Percentiles rank a stretch among this genome's conserved stretches.
Evolutionary conservation across 1,140 invertebrate genomes (phyloP).

Genomic region (Lasaia peninsularis): DNA sequence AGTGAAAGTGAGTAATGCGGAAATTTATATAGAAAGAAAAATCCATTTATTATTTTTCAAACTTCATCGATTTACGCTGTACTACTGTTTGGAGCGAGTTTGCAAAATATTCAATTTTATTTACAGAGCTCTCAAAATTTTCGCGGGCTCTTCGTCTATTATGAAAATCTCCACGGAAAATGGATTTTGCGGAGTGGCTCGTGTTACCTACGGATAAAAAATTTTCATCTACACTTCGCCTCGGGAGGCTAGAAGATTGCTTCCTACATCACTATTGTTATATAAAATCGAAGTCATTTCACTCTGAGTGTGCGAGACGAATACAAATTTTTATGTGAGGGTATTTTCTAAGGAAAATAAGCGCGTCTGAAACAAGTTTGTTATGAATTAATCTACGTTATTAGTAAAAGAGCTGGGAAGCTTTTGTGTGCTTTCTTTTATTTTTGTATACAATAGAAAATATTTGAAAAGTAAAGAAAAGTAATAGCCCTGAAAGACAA

Average conservation of each 20-base stretch:
- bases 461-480: too few relatives aligned
- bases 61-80: too few relatives aligned
- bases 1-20: too few relatives aligned
- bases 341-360: not conserved
- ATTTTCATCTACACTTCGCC: slow-evolving; percentile 6
- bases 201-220: slow-evolving; percentile 10
- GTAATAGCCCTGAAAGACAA: too few relatives aligned
- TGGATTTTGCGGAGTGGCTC: slow-evolving; percentile 9
- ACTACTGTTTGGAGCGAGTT: too few relatives aligned
- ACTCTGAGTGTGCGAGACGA: not conserved
- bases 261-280: slow-evolving; percentile 12
- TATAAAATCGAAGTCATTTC: slow-evolving; percentile 6
- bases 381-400: not conserved
- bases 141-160: not conserved
- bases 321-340: slow-evolving; percentile 3
- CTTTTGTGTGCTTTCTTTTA: too few relatives aligned
- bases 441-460: too few relatives aligned
- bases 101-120: too few relatives aligned
- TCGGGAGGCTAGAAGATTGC: slow-evolving; percentile 9
- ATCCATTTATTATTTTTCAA: too few relatives aligned
- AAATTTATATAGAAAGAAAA: too few relatives aligned
- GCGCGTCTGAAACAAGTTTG: not conserved
- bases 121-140: too few relatives aligned
- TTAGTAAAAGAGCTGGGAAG: not conserved
- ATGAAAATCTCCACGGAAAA: slow-evolving; percentile 10